Percentiles rank a stretch among this genome's conserved stretches.
These are phyloP conservation scores for Drosophila macrospina DNA, from an alignment of 2,888 invertebrate species.

Conservation along the genomic window DNA sequence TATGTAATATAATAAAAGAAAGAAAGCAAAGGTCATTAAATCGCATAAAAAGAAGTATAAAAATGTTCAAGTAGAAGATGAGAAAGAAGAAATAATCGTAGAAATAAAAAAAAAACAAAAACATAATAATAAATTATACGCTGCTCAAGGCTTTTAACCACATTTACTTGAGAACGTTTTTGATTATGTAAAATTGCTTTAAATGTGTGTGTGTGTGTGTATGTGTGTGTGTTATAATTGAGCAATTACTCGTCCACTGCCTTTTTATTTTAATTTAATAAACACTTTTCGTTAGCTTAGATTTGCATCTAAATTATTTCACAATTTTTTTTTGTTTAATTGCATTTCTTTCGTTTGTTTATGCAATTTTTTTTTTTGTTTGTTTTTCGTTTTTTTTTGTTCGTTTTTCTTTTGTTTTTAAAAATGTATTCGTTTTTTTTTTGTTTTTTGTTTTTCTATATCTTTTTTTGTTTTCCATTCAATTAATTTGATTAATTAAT, in stretches of 20 bases:
- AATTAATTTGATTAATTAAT: conserved; percentile 38
- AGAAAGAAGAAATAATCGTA: conserved; percentile 24
- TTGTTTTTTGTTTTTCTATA: conserved; percentile 36
- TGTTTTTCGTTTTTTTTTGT: conserved; percentile 58
- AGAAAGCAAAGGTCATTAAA: conserved; percentile 36
- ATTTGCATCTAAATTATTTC: conserved; percentile 51
- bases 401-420: conserved; percentile 52
- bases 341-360: conserved; percentile 50
- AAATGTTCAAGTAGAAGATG: conserved; percentile 14
- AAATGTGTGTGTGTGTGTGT: conserved; percentile 43
- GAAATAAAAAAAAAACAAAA: conserved; percentile 51
- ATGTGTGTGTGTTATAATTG: conserved; percentile 52
- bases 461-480: conserved; percentile 42
- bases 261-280: conserved; percentile 24
- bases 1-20: conserved; percentile 29
- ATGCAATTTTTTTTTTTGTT: conserved; percentile 47
- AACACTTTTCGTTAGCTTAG: conserved; percentile 55
- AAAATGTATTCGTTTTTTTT: conserved; percentile 56
- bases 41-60: conserved; percentile 18
- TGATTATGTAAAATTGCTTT: conserved; percentile 66
- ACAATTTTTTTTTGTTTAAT: conserved; percentile 61
- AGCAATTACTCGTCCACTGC: conserved; percentile 53
- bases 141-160: conserved; percentile 29
- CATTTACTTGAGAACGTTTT: conserved; percentile 29
- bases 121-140: conserved; percentile 56